These are phyloP conservation scores for Pyrgus malvae DNA, from an alignment of 2,888 invertebrate species.

Conservation along the genomic window DNA sequence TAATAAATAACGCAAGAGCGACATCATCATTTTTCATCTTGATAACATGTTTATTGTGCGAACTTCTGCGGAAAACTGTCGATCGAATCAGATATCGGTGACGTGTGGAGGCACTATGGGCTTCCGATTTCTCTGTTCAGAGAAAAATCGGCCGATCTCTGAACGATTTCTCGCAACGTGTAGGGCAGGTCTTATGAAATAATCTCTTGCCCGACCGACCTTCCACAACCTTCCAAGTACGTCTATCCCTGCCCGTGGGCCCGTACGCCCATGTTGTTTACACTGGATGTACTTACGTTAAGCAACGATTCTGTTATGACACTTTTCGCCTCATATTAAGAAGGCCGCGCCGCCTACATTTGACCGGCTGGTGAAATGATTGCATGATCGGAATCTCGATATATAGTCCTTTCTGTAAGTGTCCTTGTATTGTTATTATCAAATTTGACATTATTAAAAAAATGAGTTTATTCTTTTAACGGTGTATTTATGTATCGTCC, in stretches of 20 bases:
- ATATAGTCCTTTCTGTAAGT: slow-evolving; percentile 10
- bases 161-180: no score
- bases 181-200: slow-evolving; percentile 72
- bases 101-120: no score
- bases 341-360: slow-evolving; percentile 9
- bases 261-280: slow-evolving; percentile 34
- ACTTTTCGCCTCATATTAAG: slow-evolving; percentile 28
- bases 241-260: slow-evolving; percentile 38
- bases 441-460: no score
- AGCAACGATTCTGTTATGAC: slow-evolving; percentile 28
- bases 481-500: no score
- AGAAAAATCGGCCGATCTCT: background rate
- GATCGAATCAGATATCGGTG: no score
- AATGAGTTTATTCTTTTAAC: no score
- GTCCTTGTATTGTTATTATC: background rate
- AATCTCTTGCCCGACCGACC: slow-evolving; percentile 69
- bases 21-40: no score
- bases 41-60: no score
- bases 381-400: slow-evolving; percentile 4
- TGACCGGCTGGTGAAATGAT: slow-evolving; percentile 17
- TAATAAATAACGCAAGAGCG: no score
- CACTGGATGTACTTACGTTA: background rate
- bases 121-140: background rate
- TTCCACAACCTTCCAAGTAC: slow-evolving; percentile 66
- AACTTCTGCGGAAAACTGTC: no score